Evolutionary conservation across 23 tunicate species (phyloP), one percentile per base, ranked within the genome.

Genomic region (Aplidium turbinatum): DNA sequence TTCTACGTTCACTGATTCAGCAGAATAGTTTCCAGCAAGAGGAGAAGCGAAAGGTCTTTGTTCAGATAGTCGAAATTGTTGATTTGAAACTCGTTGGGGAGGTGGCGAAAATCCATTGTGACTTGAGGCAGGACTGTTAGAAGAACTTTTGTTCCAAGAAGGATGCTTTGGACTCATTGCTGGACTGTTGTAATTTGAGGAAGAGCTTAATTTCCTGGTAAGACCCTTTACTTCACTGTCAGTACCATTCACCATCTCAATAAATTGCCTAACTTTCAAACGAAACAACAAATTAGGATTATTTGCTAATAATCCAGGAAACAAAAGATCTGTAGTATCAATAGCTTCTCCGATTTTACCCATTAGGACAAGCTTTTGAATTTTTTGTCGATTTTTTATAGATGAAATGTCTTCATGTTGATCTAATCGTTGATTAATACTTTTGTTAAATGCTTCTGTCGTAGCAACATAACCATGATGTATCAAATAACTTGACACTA

Each of bases 391-490:
- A 58, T 74, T 91, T 79, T 82, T 83, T 9, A 91, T 91, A 4
- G 91, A 91, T 16, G 82, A 61, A 0, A 91, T 60, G 19, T 84
- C 86, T 73, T 91, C 91, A 45, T 33, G 80, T 33, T 84, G 81
- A 9, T 57, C 79, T 31, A 48, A 56, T 11, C 80, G 76, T 4
- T 70, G 78, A 31, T 57, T 22, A 27, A 91, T 75, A 47, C 84
- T 72, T 39, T 56, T 65, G 36, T 72, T 73, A 48, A 95, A 89
- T 28, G 99, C 96, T 66, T 84, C 90, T 1, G 93, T 80, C 27
- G 83, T 83, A 0, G 82, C 85, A 16, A 85, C 87, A 61, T 95
- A 95, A 3, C 99, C 99, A 54, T 89, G 96, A 54, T 95, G 96
- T 0, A 89, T 81, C 38, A 95, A 45, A 50, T 95, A 95, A 32